These are phyloP conservation scores for Venustaconcha ellipsiformis DNA, from an alignment of 1,140 invertebrate genomes.

Conservation along the genomic window DNA sequence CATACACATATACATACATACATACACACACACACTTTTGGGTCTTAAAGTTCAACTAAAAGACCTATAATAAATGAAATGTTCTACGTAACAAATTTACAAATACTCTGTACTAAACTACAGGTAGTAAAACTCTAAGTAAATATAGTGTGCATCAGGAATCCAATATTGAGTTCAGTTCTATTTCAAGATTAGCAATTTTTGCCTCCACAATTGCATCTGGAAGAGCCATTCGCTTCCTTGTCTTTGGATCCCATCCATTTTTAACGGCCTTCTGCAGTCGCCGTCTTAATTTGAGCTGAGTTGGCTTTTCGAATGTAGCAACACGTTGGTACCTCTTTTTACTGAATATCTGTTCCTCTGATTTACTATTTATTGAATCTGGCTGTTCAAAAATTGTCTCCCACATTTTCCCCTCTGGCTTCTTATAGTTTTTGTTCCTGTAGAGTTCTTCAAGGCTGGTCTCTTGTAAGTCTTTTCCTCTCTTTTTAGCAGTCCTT, in stretches of 20 bases:
- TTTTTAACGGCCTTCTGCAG: slow-evolving; percentile 28
- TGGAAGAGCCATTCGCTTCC: slow-evolving; percentile 3
- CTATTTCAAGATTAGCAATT: slow-evolving; percentile 9
- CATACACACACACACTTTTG: no score
- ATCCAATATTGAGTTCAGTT: slow-evolving; percentile 3
- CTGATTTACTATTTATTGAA: neutral
- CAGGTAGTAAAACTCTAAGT: no score
- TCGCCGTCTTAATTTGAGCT: slow-evolving; percentile 17
- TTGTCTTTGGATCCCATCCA: slow-evolving; percentile 28
- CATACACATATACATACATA: no score
- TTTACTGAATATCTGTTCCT: slow-evolving; percentile 17
- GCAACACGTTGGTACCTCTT: slow-evolving; percentile 15
- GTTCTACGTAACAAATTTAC: no score
- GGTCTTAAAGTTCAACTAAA: no score
- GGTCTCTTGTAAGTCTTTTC: no score
- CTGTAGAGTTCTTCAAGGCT: slow-evolving; percentile 20
- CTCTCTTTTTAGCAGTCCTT: no score
- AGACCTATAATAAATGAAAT: no score
- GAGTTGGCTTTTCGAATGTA: slow-evolving; percentile 23
- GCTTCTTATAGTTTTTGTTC: slow-evolving; percentile 31
- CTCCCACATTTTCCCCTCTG: slow-evolving; percentile 24
- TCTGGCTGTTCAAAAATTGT: slow-evolving; percentile 24
- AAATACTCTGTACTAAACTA: no score
- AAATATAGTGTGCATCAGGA: no score
- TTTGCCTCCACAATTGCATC: slow-evolving; percentile 22